These are phyloP conservation scores for Cacatua alba DNA, from an alignment of 2,113 vertebrate species.

Conservation along the genomic window DNA sequence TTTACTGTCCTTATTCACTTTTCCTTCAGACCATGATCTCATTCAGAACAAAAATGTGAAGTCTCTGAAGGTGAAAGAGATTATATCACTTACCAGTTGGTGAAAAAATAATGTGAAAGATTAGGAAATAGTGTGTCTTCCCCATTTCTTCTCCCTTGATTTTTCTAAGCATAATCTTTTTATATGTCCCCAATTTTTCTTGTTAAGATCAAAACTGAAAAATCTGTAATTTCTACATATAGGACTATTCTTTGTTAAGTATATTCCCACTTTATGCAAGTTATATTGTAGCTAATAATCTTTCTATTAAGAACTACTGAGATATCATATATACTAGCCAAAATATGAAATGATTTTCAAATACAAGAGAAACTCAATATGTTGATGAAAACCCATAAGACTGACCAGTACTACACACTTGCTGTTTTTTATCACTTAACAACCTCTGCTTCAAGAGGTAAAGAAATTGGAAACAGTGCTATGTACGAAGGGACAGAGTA, in stretches of 20 bases:
- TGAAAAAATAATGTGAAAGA: neutral
- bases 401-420: neutral
- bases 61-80: neutral
- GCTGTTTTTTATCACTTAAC: neutral
- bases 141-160: neutral
- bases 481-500: neutral
- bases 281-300: neutral
- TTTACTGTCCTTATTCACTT: neutral
- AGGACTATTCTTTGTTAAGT: neutral
- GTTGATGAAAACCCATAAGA: neutral
- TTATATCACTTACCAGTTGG: neutral
- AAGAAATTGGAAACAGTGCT: neutral
- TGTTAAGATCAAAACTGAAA: neutral
- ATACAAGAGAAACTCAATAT: neutral
- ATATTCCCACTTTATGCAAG: neutral
- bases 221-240: neutral
- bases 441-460: neutral
- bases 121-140: neutral
- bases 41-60: neutral
- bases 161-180: neutral
- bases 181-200: neutral
- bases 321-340: neutral
- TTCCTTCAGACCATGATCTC: neutral
- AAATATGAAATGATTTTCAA: neutral
- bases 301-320: neutral